A percentile compares a stretch with the other conserved stretches of the same genome.
phyloP scores from a whole-genome alignment of 1,140 invertebrate species.

The Macrocentrus cingulum region DNA sequence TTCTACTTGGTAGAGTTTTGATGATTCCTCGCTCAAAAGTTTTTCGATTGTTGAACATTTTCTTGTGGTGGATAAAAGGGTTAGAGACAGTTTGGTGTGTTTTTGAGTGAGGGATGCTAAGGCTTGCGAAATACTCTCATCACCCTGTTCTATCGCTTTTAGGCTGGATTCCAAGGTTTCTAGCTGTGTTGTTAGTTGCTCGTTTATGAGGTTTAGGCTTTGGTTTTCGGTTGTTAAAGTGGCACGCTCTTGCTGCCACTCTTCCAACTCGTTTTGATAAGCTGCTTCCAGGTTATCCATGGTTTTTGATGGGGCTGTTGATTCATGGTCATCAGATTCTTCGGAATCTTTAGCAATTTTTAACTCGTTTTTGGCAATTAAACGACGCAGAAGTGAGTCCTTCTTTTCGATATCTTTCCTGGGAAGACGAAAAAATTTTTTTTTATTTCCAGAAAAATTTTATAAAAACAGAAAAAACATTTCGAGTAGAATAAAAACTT shows the following conservation, averaged over 20 bases:
- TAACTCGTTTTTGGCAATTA: conserved; percentile 25
- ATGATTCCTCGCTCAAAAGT: conserved; percentile 40
- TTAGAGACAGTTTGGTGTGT: conserved; percentile 30
- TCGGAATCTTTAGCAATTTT: conserved; percentile 28
- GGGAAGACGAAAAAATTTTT: conserved; percentile 22
- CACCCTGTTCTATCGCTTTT: conserved; percentile 35
- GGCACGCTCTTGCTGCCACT: conserved; percentile 40
- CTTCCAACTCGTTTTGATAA: conserved; percentile 33
- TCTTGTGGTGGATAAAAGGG: conserved; percentile 37
- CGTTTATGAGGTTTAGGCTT: conserved; percentile 31
- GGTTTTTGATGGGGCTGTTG: conserved; percentile 40
- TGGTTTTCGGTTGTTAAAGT: conserved; percentile 31
- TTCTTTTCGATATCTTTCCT: conserved; percentile 43
- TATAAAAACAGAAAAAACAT: conserved; percentile 9
- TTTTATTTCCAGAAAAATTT: neutral
- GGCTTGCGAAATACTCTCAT: conserved; percentile 34
- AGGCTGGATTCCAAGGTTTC: conserved; percentile 39
- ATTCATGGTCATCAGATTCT: conserved; percentile 37
- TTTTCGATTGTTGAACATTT: conserved; percentile 45
- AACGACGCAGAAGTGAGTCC: conserved; percentile 30
- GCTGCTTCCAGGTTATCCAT: too few relatives aligned
- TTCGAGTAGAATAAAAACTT: neutral
- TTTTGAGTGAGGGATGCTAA: conserved; percentile 37
- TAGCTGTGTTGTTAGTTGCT: conserved; percentile 32
- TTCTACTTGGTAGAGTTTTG: conserved; percentile 41